These are phyloP conservation scores for Illadopsis cleaveri DNA, from an alignment of 2,113 vertebrate species.

Conservation along the genomic window DNA sequence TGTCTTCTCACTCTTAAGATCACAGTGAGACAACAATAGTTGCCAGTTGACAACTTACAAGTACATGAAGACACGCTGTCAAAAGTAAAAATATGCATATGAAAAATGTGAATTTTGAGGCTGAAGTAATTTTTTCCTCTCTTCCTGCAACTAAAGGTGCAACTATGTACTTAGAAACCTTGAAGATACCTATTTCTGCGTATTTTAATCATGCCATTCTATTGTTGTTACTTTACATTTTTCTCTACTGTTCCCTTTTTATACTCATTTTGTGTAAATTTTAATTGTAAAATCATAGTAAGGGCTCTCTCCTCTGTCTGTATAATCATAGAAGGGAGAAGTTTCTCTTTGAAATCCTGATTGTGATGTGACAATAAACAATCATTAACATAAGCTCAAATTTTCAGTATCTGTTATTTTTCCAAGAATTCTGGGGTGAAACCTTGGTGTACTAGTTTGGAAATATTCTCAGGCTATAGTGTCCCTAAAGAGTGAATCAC, in stretches of 20 bases:
- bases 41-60: neutral
- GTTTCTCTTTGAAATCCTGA: neutral
- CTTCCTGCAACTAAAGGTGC: neutral
- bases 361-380: neutral
- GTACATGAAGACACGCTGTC: neutral
- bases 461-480: neutral
- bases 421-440: neutral
- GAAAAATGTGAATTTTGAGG: neutral
- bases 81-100: neutral
- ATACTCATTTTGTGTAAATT: neutral
- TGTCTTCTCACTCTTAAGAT: neutral
- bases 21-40: neutral
- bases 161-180: neutral
- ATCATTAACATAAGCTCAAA: neutral
- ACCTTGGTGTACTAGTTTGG: neutral
- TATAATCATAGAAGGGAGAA: neutral
- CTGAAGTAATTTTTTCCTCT: neutral
- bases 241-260: neutral
- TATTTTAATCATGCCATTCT: neutral
- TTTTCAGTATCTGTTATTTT: neutral
- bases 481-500: neutral
- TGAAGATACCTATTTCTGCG: neutral
- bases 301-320: neutral
- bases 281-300: neutral
- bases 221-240: neutral